Evolutionary conservation across 2,797 vertebrate species (phyloP).

Genomic region (Platyrinchus mystaceus): DNA sequence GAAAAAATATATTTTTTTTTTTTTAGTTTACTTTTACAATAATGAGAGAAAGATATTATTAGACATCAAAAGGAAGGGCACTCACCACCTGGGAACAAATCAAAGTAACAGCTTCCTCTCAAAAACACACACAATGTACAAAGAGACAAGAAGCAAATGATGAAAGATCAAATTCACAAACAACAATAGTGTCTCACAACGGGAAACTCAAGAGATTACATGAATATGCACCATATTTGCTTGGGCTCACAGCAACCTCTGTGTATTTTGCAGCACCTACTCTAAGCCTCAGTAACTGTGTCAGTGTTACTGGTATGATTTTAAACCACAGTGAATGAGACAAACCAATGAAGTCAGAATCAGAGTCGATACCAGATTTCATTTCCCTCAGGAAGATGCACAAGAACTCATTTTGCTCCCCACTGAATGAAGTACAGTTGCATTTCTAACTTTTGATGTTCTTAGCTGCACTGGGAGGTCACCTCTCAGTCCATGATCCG

Average conservation of each 20-base stretch:
- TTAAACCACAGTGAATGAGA: not conserved
- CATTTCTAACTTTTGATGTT: not conserved
- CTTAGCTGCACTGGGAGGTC: not conserved
- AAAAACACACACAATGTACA: not conserved
- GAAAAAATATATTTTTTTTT: accelerated
- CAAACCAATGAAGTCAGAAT: not conserved
- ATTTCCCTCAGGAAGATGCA: not conserved
- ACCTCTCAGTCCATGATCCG: not conserved
- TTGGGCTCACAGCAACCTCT: not conserved
- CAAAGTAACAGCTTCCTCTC: not conserved
- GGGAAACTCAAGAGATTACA: not conserved
- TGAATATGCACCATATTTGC: not conserved
- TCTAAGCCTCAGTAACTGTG: not conserved
- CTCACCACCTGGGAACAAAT: not conserved
- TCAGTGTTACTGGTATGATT: not conserved
- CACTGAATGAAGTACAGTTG: not conserved
- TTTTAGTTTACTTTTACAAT: not conserved
- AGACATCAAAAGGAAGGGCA: not conserved
- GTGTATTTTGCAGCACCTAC: not conserved
- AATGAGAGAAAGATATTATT: not conserved
- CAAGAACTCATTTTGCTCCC: not conserved
- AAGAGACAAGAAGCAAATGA: not conserved
- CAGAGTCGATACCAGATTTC: not conserved
- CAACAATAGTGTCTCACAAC: not conserved
- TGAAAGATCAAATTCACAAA: not conserved